Evolutionary conservation across 2,797 vertebrate genomes (phyloP).

Genomic region (Gorsachius magnificus): DNA sequence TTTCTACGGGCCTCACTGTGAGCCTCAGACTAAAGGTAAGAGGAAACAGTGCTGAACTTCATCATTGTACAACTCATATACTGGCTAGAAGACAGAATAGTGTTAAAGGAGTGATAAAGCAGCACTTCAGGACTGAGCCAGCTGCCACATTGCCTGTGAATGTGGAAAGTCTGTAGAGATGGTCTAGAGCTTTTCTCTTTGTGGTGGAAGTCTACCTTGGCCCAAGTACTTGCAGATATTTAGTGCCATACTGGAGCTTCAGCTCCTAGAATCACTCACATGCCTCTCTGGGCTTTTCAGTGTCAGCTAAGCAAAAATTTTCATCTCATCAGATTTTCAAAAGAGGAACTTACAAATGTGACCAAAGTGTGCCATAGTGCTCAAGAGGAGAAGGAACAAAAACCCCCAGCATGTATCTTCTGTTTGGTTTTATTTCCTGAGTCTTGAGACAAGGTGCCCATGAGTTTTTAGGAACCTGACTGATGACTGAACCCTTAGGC

Average conservation of each 20-base stretch:
- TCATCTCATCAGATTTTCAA: not conserved
- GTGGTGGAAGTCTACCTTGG: not conserved
- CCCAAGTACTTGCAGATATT: not conserved
- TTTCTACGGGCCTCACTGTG: conserved; percentile 71
- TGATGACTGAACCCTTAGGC: not conserved
- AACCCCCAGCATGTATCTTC: not conserved
- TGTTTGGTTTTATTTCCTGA: not conserved
- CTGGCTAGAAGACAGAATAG: not conserved
- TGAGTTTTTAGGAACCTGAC: not conserved
- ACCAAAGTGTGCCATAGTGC: not conserved
- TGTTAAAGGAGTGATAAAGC: not conserved
- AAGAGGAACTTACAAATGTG: not conserved
- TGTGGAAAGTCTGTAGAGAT: not conserved
- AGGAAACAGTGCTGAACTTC: not conserved
- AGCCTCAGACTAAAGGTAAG: conserved; percentile 66
- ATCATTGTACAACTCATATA: accelerated
- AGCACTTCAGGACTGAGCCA: not conserved
- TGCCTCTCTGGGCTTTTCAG: not conserved
- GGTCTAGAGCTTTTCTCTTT: not conserved
- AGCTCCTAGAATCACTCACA: not conserved
- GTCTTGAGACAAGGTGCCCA: accelerated
- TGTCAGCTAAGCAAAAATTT: not conserved
- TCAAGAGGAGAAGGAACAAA: not conserved
- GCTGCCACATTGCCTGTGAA: not conserved
- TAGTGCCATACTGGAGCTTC: not conserved